Percentiles rank a stretch among this genome's conserved stretches.
These are phyloP conservation scores for Thysanoteuthis rhombus DNA, from an alignment of 2,888 invertebrate genomes.

Conservation along the genomic window DNA sequence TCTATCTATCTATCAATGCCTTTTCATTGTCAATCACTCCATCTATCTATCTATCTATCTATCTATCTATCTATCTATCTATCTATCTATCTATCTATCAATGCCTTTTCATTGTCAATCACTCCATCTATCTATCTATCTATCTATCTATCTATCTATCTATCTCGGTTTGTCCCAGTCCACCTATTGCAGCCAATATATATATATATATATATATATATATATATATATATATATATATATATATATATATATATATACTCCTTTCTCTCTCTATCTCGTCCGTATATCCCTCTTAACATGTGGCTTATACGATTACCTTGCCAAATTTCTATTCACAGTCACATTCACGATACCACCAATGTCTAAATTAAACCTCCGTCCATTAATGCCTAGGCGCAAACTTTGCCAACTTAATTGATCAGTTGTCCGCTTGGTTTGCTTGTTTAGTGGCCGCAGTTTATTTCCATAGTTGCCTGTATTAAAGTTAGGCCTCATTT, in stretches of 20 bases:
- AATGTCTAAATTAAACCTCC: neutral
- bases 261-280: too few species aligned
- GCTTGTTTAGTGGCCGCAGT: neutral
- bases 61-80: neutral
- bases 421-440: neutral
- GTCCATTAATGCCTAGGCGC: neutral
- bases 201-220: too few species aligned
- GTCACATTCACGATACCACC: neutral
- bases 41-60: too few species aligned
- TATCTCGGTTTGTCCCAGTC: too few species aligned
- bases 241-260: too few species aligned
- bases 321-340: neutral
- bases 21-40: too few species aligned
- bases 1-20: too few species aligned
- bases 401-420: neutral
- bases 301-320: neutral
- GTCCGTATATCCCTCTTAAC: neutral
- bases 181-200: too few species aligned
- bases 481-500: conserved; percentile 12
- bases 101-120: neutral
- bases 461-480: neutral
- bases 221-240: too few species aligned
- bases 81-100: neutral
- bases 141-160: too few species aligned
- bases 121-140: neutral